A percentile compares a stretch with the other conserved stretches of the same genome.
Conservation (phyloP, 92 coral and sea anemone genomes). For the Zoanthus sociatus region DNA sequence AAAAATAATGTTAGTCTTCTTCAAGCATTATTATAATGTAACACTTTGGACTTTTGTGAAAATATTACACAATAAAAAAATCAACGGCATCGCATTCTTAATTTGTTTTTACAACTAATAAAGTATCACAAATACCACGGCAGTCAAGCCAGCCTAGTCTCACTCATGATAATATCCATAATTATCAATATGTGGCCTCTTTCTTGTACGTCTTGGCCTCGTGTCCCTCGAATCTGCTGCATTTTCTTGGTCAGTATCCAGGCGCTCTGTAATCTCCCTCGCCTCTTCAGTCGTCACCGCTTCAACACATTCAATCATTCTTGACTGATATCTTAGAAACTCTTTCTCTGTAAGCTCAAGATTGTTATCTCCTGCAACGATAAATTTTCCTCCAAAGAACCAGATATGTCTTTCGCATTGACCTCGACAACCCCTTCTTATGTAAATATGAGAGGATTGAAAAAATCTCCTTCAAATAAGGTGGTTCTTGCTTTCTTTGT, state of each 20-base stretch:
- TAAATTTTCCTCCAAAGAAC: background rate
- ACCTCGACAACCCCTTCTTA: background rate
- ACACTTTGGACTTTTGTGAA: too few species aligned
- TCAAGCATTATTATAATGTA: too few species aligned
- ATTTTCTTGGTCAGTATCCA: background rate
- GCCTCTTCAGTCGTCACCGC: background rate
- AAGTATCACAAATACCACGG: too few species aligned
- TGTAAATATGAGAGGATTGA: conserved; percentile 21
- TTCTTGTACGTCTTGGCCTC: conserved; percentile 31
- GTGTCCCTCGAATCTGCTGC: background rate
- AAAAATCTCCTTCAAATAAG: conserved; percentile 19
- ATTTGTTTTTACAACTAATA: too few species aligned
- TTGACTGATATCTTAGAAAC: conserved; percentile 9
- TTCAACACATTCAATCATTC: conserved; percentile 14
- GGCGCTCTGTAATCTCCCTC: background rate
- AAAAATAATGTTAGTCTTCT: too few species aligned
- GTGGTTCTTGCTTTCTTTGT: conserved; percentile 28
- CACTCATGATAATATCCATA: conserved; percentile 11
- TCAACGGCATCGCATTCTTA: too few species aligned
- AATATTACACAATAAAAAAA: too few species aligned
- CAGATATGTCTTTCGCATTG: background rate
- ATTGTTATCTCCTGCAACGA: conserved; percentile 18
- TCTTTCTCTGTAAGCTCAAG: conserved; percentile 24
- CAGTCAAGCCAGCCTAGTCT: background rate
- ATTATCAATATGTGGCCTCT: conserved; percentile 26